phyloP scores from a whole-genome alignment of 2,113 vertebrate genomes.

The Archocentrus centrarchus region DNA sequence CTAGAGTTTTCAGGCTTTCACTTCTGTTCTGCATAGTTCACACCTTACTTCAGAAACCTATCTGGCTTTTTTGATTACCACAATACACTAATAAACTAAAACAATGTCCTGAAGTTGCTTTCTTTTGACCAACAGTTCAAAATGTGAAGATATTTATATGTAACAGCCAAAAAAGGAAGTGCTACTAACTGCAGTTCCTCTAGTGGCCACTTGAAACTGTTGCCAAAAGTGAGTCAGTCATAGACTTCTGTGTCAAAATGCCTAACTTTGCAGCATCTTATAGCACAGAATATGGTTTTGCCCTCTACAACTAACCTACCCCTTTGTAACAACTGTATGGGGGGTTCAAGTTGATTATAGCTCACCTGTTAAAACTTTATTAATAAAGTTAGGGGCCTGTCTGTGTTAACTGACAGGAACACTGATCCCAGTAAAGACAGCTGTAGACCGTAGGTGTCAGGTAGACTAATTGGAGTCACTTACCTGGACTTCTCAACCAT shows the following conservation, averaged over 20 bases:
- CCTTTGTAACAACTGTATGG: background rate
- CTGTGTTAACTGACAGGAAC: background rate
- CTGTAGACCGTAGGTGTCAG: background rate
- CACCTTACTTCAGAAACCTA: too few relatives aligned
- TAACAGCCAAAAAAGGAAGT: background rate
- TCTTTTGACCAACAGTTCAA: background rate
- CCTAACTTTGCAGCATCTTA: background rate
- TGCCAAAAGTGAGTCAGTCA: background rate
- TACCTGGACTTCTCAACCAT: background rate
- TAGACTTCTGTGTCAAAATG: background rate
- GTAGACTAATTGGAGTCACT: background rate
- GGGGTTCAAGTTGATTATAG: background rate
- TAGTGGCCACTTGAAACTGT: background rate
- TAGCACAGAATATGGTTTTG: background rate
- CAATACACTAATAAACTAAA: too few relatives aligned
- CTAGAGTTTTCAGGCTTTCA: background rate
- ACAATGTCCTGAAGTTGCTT: background rate
- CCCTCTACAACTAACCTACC: background rate
- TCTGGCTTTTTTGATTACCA: too few relatives aligned
- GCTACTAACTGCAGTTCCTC: background rate
- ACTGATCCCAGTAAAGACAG: background rate
- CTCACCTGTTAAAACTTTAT: background rate
- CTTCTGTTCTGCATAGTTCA: too few relatives aligned
- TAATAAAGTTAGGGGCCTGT: constrained; percentile 1
- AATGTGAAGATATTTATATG: background rate